Evolutionary conservation across 2,797 vertebrate genomes (phyloP), one percentile per base, ranked within the genome.

Genomic region (Psittacula echo): DNA sequence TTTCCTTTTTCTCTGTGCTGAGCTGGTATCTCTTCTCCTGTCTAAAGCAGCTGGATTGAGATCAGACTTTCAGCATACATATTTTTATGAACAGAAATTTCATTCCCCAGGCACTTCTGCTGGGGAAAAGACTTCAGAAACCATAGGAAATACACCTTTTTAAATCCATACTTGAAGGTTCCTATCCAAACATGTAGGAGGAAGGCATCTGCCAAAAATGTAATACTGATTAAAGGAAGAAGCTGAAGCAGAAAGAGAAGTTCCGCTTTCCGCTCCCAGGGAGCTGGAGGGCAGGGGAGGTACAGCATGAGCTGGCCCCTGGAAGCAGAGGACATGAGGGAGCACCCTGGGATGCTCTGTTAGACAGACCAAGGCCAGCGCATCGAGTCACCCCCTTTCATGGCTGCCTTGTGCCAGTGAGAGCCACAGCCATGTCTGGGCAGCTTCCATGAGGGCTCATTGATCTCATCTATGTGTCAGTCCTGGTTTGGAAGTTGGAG

Each of bases 401-500:
- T 19, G 8, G 26, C 53, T 51, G 32, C 22, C 26, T 30, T 3
- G 16, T 26, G 47, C 58, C 5, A 2, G 1, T 39, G 18, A 8
- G 14, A 45, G 27, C 18, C 32, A 12, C 27, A 19, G 54, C 11
- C 2, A 19, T 3, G 13, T 14, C 41, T 1, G 29, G 22, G n/a
- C 50, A 45, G 41, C n/a, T 26, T 27, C 56, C 7, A 13, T 24
- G n/a, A 34, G n/a, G 32, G 37, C 19, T 16, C 27, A 2, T 29
- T 6, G 3, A 15, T 10, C 70, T 50, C 19, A 1, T 2, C 7
- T 2, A 5, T 10, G 3, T 1, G 10, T 34, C 56, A 7, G 27
- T 17, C 24, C 71, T 4, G 20, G 34, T 10, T 3, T 29, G 24
- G 30, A 51, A 41, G 12, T 16, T 24, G 4, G 10, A 26, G 26